Conservation (phyloP, 1,140 invertebrate species). For the Caerostris darwini region DNA sequence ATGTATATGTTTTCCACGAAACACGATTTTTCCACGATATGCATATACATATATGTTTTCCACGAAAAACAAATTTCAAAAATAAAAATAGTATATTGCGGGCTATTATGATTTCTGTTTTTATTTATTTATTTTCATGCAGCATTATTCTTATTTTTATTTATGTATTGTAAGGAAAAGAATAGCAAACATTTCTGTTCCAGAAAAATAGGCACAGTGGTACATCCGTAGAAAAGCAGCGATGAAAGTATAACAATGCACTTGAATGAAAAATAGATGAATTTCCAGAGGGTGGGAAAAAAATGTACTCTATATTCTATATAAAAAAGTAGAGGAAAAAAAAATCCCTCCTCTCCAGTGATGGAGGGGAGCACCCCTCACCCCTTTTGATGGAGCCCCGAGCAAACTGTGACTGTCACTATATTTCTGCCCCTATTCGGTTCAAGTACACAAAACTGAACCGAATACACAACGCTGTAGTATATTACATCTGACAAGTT, state of each 20-base stretch:
- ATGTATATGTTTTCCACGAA: too few species aligned
- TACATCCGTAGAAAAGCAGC: background rate
- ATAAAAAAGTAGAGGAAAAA: background rate
- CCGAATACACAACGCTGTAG: background rate
- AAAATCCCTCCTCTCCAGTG: background rate
- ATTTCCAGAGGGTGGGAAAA: background rate
- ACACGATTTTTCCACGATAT: too few species aligned
- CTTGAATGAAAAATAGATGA: background rate
- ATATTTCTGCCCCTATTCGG: background rate
- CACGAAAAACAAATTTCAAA: too few species aligned
- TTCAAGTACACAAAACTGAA: background rate
- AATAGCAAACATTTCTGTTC: too few species aligned
- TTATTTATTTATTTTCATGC: too few species aligned
- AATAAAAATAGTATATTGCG: too few species aligned
- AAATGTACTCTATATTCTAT: background rate
- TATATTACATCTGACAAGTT: too few species aligned
- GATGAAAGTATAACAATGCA: conserved; percentile 8
- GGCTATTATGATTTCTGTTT: too few species aligned
- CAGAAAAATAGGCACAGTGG: background rate
- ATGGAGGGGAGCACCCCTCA: too few species aligned
- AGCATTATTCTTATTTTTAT: too few species aligned
- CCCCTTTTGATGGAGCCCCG: background rate
- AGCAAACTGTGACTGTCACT: background rate
- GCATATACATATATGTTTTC: too few species aligned
- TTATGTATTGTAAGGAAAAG: too few species aligned